phyloP scores from a whole-genome alignment of 2,888 invertebrate genomes.

The Callosobruchus maculatus region DNA sequence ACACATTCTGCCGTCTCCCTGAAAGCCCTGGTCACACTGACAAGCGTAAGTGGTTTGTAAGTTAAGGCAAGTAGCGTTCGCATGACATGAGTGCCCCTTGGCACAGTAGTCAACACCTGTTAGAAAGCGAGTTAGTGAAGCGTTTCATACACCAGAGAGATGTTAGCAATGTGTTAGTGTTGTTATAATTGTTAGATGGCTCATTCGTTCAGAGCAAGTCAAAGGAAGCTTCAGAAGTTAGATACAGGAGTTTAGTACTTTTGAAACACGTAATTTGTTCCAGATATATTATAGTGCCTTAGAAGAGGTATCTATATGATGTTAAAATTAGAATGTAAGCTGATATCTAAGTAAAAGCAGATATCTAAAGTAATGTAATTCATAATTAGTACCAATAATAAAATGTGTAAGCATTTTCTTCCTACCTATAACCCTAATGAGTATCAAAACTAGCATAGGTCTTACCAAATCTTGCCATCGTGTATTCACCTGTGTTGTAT shows the following conservation, averaged over 20 bases:
- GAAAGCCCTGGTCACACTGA: conserved; percentile 86
- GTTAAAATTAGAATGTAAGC: too few relatives aligned
- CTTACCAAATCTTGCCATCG: background rate
- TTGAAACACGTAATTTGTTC: too few relatives aligned
- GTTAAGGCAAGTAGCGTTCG: conserved; percentile 88
- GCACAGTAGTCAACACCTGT: conserved; percentile 86
- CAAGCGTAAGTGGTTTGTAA: conserved; percentile 87
- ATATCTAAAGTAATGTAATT: too few relatives aligned
- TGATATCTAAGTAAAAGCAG: too few relatives aligned
- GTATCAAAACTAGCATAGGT: background rate
- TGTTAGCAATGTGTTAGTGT: background rate
- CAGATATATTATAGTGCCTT: too few relatives aligned
- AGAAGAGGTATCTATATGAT: too few relatives aligned
- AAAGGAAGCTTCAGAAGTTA: background rate
- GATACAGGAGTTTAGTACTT: background rate
- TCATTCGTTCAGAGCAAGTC: background rate
- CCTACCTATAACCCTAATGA: background rate
- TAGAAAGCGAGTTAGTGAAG: conserved; percentile 21
- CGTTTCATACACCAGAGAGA: background rate
- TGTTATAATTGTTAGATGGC: background rate
- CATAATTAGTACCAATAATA: too few relatives aligned
- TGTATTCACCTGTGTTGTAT: background rate
- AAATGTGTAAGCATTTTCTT: background rate
- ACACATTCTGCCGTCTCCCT: conserved; percentile 78
- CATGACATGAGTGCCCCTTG: conserved; percentile 83